Evolutionary conservation across 2,113 vertebrate genomes (phyloP).

Genomic region (Copsychus sechellarum): DNA sequence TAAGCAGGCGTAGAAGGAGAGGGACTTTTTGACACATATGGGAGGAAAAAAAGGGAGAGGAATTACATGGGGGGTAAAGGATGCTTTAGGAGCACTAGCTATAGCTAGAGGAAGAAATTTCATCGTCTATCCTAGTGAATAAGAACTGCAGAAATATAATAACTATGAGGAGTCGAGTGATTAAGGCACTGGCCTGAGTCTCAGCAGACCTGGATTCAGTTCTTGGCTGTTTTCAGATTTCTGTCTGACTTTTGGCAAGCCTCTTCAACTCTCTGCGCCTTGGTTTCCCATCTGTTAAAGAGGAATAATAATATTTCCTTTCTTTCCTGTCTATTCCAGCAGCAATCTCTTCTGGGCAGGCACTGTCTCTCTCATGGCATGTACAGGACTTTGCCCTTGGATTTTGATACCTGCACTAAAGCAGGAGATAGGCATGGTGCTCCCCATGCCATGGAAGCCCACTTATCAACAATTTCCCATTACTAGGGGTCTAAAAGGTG

Average conservation of each 20-base stretch:
- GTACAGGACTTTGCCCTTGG: background rate
- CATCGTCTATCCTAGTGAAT: background rate
- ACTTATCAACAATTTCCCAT: background rate
- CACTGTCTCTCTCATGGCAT: background rate
- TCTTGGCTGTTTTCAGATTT: conserved; percentile 48
- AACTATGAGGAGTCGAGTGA: background rate
- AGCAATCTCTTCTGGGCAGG: background rate
- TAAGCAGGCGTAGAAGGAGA: background rate
- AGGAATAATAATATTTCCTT: conserved; percentile 54
- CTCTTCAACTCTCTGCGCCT: background rate
- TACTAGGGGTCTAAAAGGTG: background rate
- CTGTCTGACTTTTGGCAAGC: conserved; percentile 53
- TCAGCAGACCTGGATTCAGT: conserved; percentile 10
- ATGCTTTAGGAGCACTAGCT: background rate
- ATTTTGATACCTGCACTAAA: background rate
- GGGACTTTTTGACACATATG: accelerated
- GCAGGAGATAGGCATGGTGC: background rate
- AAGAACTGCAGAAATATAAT: conserved; percentile 33
- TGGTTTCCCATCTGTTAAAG: conserved; percentile 51
- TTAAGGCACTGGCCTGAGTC: conserved; percentile 38
- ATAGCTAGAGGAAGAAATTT: background rate
- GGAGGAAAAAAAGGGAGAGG: accelerated
- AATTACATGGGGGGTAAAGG: background rate
- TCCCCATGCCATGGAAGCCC: background rate
- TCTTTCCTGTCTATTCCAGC: conserved; percentile 15